These are phyloP conservation scores for Syngnathus floridae DNA, from an alignment of 2,113 vertebrate species.

Conservation along the genomic window DNA sequence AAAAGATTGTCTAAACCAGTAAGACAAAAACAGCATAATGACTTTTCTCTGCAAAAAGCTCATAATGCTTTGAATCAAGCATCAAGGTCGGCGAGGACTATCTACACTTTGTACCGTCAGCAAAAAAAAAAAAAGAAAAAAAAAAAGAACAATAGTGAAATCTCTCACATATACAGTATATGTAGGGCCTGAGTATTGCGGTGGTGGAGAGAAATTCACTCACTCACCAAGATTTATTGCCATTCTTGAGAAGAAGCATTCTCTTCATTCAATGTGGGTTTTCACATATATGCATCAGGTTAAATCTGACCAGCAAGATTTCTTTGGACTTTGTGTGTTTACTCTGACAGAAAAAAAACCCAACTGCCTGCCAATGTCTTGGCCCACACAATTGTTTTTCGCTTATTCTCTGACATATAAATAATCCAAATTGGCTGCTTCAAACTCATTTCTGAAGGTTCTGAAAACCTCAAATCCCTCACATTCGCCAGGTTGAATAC, in stretches of 20 bases:
- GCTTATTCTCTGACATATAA: slow-evolving; percentile 50
- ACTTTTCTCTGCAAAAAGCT: slow-evolving; percentile 53
- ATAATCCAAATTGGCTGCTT: slow-evolving; percentile 52
- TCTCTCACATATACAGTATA: slow-evolving; percentile 11
- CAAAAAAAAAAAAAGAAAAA: slow-evolving; percentile 28
- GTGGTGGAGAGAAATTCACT: slow-evolving; percentile 41
- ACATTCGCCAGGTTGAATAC: slow-evolving; percentile 40
- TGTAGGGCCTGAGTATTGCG: slow-evolving; percentile 45
- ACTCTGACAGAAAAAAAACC: slow-evolving; percentile 66
- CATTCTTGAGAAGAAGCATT: slow-evolving; percentile 56
- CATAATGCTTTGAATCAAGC: slow-evolving; percentile 40
- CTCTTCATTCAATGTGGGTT: slow-evolving; percentile 63
- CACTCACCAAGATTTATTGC: slow-evolving; percentile 47
- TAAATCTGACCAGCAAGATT: slow-evolving; percentile 47
- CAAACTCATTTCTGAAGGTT: slow-evolving; percentile 34
- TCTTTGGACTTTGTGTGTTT: slow-evolving; percentile 61
- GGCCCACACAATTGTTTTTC: slow-evolving; percentile 53
- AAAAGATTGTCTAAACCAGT: slow-evolving; percentile 70
- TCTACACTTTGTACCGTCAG: slow-evolving; percentile 53
- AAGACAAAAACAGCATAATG: slow-evolving; percentile 65
- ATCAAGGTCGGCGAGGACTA: slow-evolving; percentile 40
- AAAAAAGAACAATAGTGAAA: slow-evolving; percentile 32
- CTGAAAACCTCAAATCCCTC: slow-evolving; percentile 47
- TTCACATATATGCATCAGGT: slow-evolving; percentile 48
- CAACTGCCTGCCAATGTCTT: slow-evolving; percentile 53